Conservation (phyloP, 1,140 invertebrate species). For the Agraylea sexmaculata region DNA sequence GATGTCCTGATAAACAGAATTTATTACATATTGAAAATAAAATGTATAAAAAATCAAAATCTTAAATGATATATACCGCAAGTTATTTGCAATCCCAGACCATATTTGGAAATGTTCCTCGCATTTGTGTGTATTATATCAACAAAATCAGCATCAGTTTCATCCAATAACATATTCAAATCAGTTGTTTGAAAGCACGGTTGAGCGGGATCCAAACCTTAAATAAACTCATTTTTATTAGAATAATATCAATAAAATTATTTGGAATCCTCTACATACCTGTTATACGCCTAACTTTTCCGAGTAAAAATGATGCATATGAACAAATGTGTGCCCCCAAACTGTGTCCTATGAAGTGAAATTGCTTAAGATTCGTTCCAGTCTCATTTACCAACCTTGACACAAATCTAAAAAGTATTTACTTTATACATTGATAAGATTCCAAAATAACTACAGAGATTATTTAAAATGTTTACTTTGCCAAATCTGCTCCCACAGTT, state of each 20-base stretch:
- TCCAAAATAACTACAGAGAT: not conserved
- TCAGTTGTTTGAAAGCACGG: conserved; percentile 45
- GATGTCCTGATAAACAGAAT: conserved; percentile 36
- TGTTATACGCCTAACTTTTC: conserved; percentile 32
- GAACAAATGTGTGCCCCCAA: conserved; percentile 50
- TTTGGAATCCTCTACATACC: conserved; percentile 24
- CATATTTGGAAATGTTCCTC: conserved; percentile 33
- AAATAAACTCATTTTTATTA: conserved; percentile 25
- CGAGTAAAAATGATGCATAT: conserved; percentile 40
- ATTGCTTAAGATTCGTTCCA: conserved; percentile 29
- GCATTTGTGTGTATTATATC: conserved; percentile 55
- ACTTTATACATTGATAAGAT: not conserved
- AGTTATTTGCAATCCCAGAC: conserved; percentile 42
- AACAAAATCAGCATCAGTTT: conserved; percentile 48
- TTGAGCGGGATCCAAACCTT: conserved; percentile 50
- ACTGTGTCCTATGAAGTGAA: conserved; percentile 51
- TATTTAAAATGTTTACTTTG: conserved; percentile 28
- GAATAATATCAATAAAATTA: conserved; percentile 1
- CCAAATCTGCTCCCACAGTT: conserved; percentile 39
- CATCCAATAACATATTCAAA: conserved; percentile 38
- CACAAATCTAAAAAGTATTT: conserved; percentile 28
- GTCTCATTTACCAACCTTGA: conserved; percentile 28
- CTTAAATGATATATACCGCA: conserved; percentile 29
- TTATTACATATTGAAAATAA: not conserved
- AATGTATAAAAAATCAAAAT: not conserved